Evolutionary conservation across 2,797 vertebrate genomes (phyloP), one percentile per base, ranked within the genome.

Genomic region (Acrocephalus scirpaceus): DNA sequence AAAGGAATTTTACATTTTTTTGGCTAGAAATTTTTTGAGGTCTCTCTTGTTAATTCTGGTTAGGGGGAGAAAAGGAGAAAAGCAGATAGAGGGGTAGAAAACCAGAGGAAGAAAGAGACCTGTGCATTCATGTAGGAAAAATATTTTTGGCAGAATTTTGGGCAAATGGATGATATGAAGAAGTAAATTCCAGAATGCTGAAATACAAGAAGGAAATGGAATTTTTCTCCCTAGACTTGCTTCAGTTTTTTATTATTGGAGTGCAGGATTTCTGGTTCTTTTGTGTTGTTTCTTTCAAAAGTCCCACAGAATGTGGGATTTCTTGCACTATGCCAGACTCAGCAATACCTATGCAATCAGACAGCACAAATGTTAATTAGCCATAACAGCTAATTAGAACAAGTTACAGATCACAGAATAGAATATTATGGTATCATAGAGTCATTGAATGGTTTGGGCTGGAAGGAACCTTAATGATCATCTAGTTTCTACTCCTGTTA

Each of bases 121-220:
- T 44, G n/a, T 32, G 34, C 56, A n/a, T 70, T 93, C 27, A 56
- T 38, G 48, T 48, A 86, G 34, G 64, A 81, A 89, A 93, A 84
- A 84, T 7, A 67, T 74, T 74, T 76, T 78, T 82, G 69, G 54
- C 53, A 89, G 42, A 85, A 30, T 66, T 87, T 77, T 60, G 34
- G 62, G 32, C 19, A 88, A 75, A 53, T 32, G 25, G 19, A 42
- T n/a, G 11, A 82, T 42, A 60, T 12, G 38, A 91, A 78, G 67
- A 78, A 57, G 22, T 42, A 70, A 85, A 81, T 92, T 95, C 50
- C 50, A 87, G 69, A 89, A 91, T 36, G 30, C 0, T 89, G 38
- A 91, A 96, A 88, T 77, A 54, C 13, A 82, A 56, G 32, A 45
- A 76, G 51, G 45, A 90, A 90, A 81, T n/a, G 25, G 6, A 44